Evolutionary conservation across 2,888 invertebrate genomes (phyloP).

Genomic region (Pantelozetes paolii): DNA sequence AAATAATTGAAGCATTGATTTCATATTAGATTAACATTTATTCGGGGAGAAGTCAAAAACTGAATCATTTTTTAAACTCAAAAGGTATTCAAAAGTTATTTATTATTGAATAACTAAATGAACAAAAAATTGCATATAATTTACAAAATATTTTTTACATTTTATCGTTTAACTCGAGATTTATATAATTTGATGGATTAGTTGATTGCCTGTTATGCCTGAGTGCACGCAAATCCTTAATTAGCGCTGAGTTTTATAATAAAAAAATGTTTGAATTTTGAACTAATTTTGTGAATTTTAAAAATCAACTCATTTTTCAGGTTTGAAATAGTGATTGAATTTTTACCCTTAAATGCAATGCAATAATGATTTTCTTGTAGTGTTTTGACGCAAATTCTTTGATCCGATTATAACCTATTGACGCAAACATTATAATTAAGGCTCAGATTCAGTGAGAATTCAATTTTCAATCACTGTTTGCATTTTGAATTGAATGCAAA

Average conservation of each 20-base stretch:
- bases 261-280: neutral
- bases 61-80: no score
- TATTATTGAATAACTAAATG: neutral
- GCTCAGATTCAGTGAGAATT: no score
- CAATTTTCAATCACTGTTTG: no score
- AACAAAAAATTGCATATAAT: neutral
- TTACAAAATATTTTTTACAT: neutral
- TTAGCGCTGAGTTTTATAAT: neutral
- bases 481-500: no score
- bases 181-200: constrained; percentile 25
- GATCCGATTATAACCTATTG: neutral
- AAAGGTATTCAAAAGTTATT: no score
- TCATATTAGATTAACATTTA: no score
- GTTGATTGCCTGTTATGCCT: constrained; percentile 19
- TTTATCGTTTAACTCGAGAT: constrained; percentile 20
- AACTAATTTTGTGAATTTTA: neutral
- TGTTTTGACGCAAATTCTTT: neutral
- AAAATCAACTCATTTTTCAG: neutral
- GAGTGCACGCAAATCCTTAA: constrained; percentile 28
- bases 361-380: no score
- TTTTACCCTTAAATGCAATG: no score
- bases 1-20: no score
- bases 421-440: neutral
- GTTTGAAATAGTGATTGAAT: no score
- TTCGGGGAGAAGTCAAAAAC: no score